Percentiles rank a stretch among this genome's conserved stretches.
Evolutionary conservation across 2,113 vertebrate genomes (phyloP).

Genomic region (Psittacara wagleri): DNA sequence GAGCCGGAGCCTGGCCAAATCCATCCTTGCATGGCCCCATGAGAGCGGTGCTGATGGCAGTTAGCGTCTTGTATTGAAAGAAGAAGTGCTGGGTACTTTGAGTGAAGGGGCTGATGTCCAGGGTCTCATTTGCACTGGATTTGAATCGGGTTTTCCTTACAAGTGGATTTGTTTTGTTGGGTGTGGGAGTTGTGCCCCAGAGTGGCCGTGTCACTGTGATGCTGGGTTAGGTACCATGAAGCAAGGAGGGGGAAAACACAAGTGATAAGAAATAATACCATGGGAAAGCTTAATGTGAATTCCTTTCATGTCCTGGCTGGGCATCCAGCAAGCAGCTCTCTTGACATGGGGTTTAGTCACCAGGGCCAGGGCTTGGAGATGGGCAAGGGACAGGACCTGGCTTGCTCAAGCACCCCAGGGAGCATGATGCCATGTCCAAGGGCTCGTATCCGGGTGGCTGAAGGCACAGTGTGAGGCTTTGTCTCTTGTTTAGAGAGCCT

Average conservation of each 20-base stretch:
- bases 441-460: neutral
- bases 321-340: neutral
- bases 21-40: neutral
- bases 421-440: neutral
- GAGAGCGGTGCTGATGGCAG: neutral
- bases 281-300: neutral
- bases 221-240: neutral
- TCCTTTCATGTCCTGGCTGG: neutral
- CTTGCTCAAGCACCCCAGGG: rapidly evolving
- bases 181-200: neutral
- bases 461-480: neutral
- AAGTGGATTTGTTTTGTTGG: neutral
- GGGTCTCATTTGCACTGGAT: neutral
- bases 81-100: neutral
- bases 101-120: neutral
- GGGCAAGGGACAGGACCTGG: neutral
- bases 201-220: neutral
- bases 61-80: neutral
- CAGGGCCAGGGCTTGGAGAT: neutral
- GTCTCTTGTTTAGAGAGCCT: conserved; percentile 4
- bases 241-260: neutral
- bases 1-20: neutral
- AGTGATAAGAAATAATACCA: neutral
- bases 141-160: neutral
- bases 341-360: rapidly evolving